These are phyloP conservation scores for Brassicogethes aeneus DNA, from an alignment of 2,888 invertebrate species.

Conservation along the genomic window DNA sequence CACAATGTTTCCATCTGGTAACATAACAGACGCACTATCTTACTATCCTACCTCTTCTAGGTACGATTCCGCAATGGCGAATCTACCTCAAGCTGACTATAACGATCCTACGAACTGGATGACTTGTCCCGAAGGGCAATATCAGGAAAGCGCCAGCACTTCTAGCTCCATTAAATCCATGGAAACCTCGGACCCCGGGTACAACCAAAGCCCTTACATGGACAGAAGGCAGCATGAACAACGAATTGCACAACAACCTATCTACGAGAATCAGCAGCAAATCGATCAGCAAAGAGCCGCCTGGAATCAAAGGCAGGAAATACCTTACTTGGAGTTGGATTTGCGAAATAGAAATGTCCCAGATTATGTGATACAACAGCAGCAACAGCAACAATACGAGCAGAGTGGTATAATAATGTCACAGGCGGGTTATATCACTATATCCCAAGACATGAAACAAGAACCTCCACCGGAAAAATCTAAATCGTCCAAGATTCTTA, in stretches of 20 bases:
- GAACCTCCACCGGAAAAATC: constrained; percentile 38
- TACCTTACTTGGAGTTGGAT: constrained; percentile 40
- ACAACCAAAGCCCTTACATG: constrained; percentile 38
- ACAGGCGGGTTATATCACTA: constrained; percentile 69
- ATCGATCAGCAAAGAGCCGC: constrained; percentile 29
- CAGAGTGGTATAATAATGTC: constrained; percentile 58
- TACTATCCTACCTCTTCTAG: constrained; percentile 69
- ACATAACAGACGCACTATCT: constrained; percentile 69
- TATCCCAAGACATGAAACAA: constrained; percentile 48
- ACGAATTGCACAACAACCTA: constrained; percentile 18
- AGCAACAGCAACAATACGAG: constrained; percentile 43
- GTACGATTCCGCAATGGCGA: constrained; percentile 47
- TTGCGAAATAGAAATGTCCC: constrained; percentile 46
- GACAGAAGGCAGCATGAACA: constrained; percentile 27
- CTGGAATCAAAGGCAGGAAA: constrained; percentile 38
- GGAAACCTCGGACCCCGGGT: constrained; percentile 46
- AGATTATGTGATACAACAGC: constrained; percentile 38
- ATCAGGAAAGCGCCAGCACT: constrained; percentile 47
- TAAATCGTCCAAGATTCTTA: constrained; percentile 54
- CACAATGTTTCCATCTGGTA: constrained; percentile 60
- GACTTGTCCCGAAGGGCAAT: constrained; percentile 38
- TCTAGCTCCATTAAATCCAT: constrained; percentile 56
- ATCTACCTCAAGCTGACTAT: constrained; percentile 47
- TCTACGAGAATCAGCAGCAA: constrained; percentile 32
- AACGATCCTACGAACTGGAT: constrained; percentile 51